phyloP scores from a whole-genome alignment of 1,140 invertebrate species.

The Colletes latitarsis region DNA sequence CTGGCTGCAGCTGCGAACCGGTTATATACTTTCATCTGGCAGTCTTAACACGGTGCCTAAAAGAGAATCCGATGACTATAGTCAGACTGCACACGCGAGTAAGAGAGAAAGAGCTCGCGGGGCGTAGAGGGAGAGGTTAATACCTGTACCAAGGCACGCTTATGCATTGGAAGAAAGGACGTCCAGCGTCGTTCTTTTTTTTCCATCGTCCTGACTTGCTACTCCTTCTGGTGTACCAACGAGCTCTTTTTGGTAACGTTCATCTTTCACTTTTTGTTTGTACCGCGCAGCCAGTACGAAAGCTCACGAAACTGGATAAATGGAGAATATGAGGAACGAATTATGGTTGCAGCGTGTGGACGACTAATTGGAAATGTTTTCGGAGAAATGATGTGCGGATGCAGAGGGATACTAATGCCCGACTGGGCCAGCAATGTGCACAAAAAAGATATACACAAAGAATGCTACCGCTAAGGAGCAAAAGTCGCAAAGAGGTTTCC shows the following conservation, averaged over 20 bases:
- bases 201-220: constrained; percentile 32
- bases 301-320: constrained; percentile 38
- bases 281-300: constrained; percentile 5
- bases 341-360: not conserved
- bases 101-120: constrained; percentile 35
- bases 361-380: constrained; percentile 24
- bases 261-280: constrained; percentile 41
- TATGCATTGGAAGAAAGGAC: constrained; percentile 66
- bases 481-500: not conserved
- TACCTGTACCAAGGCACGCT: constrained; percentile 68
- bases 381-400: not conserved
- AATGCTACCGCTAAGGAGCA: constrained; percentile 2
- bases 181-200: constrained; percentile 39
- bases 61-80: constrained; percentile 73
- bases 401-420: not conserved
- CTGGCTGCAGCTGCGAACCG: constrained; percentile 77
- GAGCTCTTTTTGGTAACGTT: constrained; percentile 62
- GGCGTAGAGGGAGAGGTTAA: constrained; percentile 52
- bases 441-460: not conserved
- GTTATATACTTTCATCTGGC: constrained; percentile 76
- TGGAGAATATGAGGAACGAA: constrained; percentile 23
- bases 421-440: not conserved
- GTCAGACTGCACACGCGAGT: constrained; percentile 26
- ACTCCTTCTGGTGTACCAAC: constrained; percentile 60
- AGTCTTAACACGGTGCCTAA: constrained; percentile 74